Percentiles rank a stretch among this genome's conserved stretches.
Evolutionary conservation across 2,888 invertebrate species (phyloP).

Genomic region (Cosmia pyralina): DNA sequence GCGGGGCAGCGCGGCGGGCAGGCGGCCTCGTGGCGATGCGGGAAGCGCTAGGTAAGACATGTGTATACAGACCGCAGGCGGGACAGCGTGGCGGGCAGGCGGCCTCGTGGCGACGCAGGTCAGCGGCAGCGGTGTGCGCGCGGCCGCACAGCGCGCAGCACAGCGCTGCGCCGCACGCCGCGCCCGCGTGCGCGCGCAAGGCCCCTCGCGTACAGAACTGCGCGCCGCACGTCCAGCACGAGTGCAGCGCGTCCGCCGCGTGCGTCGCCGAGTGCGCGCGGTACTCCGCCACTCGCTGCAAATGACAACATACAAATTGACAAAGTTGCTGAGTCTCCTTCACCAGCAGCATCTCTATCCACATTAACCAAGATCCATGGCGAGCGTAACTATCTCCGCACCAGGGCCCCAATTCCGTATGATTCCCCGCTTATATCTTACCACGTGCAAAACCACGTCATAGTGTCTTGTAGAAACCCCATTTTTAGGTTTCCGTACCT

Average conservation of each 20-base stretch:
- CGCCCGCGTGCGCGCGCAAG: conserved; percentile 71
- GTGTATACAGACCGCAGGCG: conserved; percentile 52
- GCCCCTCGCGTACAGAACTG: conserved; percentile 74
- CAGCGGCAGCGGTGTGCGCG: conserved; percentile 34
- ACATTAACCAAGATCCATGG: background rate
- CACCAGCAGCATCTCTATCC: background rate
- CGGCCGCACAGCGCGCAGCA: conserved; percentile 75
- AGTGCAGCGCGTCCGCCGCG: conserved; percentile 77
- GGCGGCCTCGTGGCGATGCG: conserved; percentile 39
- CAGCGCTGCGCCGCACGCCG: conserved; percentile 58
- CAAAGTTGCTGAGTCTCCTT: no score
- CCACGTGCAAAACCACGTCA: no score
- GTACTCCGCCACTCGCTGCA: conserved; percentile 76
- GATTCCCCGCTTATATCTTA: no score
- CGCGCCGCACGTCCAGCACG: conserved; percentile 87
- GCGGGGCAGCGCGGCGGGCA: conserved; percentile 59
- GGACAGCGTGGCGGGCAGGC: conserved; percentile 52
- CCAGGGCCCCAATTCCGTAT: no score
- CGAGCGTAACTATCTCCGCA: background rate
- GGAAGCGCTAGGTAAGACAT: conserved; percentile 6
- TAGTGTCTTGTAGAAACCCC: no score
- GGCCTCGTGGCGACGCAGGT: conserved; percentile 49
- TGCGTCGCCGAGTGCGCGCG: conserved; percentile 78
- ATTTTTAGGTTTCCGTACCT: no score
- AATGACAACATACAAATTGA: background rate